These are phyloP conservation scores for Capreolus pygargus DNA, from an alignment of 2,113 vertebrate species.

Conservation along the genomic window DNA sequence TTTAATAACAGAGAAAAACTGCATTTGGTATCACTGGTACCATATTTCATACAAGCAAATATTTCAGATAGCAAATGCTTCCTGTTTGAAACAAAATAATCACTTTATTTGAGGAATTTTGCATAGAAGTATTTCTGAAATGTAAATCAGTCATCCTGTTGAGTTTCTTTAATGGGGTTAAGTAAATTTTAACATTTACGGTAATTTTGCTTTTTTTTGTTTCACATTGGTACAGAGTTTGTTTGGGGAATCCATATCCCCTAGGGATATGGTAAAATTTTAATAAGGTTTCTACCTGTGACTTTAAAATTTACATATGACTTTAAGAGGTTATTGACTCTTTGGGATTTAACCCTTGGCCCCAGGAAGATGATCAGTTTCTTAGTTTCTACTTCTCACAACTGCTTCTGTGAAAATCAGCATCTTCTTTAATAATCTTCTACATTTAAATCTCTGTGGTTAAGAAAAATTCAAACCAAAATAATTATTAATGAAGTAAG, in stretches of 20 bases:
- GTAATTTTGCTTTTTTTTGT: background rate
- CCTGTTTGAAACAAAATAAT: background rate
- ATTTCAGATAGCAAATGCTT: background rate
- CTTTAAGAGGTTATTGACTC: background rate
- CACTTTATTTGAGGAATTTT: background rate
- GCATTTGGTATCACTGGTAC: background rate
- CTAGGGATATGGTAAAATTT: background rate
- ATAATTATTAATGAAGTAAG: constrained; percentile 11
- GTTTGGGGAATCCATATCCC: background rate
- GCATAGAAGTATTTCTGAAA: background rate
- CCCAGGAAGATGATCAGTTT: background rate
- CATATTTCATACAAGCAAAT: background rate
- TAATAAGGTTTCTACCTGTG: background rate
- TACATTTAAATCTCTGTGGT: background rate
- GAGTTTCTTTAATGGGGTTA: background rate
- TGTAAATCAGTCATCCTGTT: background rate
- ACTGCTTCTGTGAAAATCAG: background rate
- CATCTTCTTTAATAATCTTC: background rate
- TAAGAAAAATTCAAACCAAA: constrained; percentile 2
- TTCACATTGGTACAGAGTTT: background rate
- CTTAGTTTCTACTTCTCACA: background rate
- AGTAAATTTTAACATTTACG: background rate
- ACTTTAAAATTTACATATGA: background rate
- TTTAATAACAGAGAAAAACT: background rate
- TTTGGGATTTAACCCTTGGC: background rate